These are phyloP conservation scores for Polydrusus tereticollis DNA, from an alignment of 2,888 invertebrate species.

Conservation along the genomic window DNA sequence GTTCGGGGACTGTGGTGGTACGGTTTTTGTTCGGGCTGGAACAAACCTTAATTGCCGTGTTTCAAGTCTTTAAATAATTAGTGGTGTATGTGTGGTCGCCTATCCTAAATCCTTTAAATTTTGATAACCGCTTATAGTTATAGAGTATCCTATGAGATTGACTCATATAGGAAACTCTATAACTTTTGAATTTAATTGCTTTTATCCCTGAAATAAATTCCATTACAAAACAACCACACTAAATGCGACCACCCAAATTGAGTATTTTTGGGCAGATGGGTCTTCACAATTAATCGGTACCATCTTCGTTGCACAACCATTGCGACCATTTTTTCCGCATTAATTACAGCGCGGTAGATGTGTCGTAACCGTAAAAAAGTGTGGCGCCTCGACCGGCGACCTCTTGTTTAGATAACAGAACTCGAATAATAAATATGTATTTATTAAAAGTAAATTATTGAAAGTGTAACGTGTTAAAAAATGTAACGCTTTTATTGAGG, in stretches of 20 bases:
- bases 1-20: too few relatives aligned
- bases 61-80: too few relatives aligned
- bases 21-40: too few relatives aligned
- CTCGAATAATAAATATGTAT: slow-evolving; percentile 47
- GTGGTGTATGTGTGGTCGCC: too few relatives aligned
- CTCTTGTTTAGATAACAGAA: slow-evolving; percentile 48
- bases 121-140: too few relatives aligned
- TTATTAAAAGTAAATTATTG: slow-evolving; percentile 37
- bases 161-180: too few relatives aligned
- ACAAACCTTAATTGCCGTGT: too few relatives aligned
- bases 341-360: slow-evolving; percentile 46
- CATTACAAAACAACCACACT: slow-evolving; percentile 6
- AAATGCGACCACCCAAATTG: slow-evolving; percentile 43
- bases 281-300: slow-evolving; percentile 41
- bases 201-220: not conserved
- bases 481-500: not conserved
- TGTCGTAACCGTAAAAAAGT: slow-evolving; percentile 46
- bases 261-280: slow-evolving; percentile 47
- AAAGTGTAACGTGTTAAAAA: slow-evolving; percentile 38
- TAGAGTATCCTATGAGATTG: too few relatives aligned
- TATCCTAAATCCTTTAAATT: too few relatives aligned
- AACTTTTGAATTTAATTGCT: too few relatives aligned
- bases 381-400: slow-evolving; percentile 46
- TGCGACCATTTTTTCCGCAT: slow-evolving; percentile 25
- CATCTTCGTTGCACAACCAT: slow-evolving; percentile 44